Conservation (phyloP, 2,797 vertebrate species). For the Pantherophis alleghaniensis region DNA sequence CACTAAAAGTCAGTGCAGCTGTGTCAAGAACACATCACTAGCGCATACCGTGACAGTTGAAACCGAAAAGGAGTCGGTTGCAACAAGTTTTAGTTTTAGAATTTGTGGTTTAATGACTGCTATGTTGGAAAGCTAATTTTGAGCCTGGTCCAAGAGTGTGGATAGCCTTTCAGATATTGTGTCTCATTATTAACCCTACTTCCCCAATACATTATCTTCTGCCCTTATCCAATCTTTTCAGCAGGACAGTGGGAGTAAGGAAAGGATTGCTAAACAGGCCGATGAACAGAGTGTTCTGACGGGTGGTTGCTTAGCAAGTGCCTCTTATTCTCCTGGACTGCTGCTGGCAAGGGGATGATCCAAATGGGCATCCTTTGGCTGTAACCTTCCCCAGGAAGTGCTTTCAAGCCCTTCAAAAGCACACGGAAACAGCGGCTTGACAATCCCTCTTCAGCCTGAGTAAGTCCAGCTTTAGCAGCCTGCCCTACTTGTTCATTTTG, state of each 20-base stretch:
- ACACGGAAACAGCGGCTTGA: conserved; percentile 20
- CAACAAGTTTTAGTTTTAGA: neutral
- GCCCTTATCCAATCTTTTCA: conserved; percentile 39
- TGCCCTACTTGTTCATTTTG: conserved; percentile 34
- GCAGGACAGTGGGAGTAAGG: conserved; percentile 29
- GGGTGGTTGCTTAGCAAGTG: conserved; percentile 59
- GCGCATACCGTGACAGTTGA: neutral
- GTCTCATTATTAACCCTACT: conserved; percentile 30
- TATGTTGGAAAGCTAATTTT: neutral
- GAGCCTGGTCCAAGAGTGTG: conserved; percentile 1
- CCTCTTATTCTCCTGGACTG: conserved; percentile 40
- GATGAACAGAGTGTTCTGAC: conserved; percentile 56
- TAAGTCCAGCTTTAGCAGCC: conserved; percentile 19
- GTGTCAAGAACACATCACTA: neutral
- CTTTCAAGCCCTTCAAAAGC: conserved; percentile 55
- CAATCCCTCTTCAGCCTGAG: neutral
- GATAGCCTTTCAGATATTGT: neutral
- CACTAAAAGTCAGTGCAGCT: neutral
- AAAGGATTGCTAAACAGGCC: conserved; percentile 41
- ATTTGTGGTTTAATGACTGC: neutral
- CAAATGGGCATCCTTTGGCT: conserved; percentile 61
- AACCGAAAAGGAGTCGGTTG: neutral
- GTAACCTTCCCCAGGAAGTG: conserved; percentile 46
- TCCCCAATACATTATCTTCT: conserved; percentile 12
- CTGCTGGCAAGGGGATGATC: conserved; percentile 57